Evolutionary conservation across 2,797 vertebrate species (phyloP), one percentile per base, ranked within the genome.

Genomic region (Microtus californicus): DNA sequence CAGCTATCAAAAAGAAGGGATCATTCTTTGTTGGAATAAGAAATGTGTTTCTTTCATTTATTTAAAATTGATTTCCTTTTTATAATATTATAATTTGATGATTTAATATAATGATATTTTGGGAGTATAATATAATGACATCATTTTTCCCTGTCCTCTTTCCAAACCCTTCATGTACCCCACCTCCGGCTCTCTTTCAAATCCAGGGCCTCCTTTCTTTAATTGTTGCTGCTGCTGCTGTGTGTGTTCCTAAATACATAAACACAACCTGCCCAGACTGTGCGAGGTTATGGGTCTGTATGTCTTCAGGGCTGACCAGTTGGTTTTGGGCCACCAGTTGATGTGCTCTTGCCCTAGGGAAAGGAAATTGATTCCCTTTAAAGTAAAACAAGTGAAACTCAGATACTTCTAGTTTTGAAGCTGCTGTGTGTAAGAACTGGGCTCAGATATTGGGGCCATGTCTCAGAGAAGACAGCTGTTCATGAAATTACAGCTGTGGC

Each of bases 391-490:
- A 89, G 2, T 73, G 54, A 73, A 90, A 71, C 80, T 83, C 19
- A 88, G 92, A 74, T 69, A 73, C 34, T 40, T 78, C n/a, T 96
- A 31, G 94, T 37, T 82, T 51, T 96, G 31, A 90, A 86, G 82
- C 85, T 61, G 34, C 4, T 51, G 2, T 29, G 34, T 54, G 2
- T 79, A 90, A 94, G 23, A 90, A 61, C 31, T 56, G 54, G 17
- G 15, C 15, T 56, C 1, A 17, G 54, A 17, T 56, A 17, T 56
- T 48, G 48, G 3, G 27, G 13, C 5, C n/a, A 43, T 54, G 11
- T 31, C 37, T 79, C 85, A 80, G 23, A 85, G 9, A 73, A 94
- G 87, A 27, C 29, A 78, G 43, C 59, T 87, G 14, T 89, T 94
- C 80, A 69, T 54, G 71, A 76, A 79, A 79, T 74, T 45, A 61